Evolutionary conservation across 1,140 invertebrate genomes (phyloP), one percentile per base, ranked within the genome.

Genomic region (Drosophila bifasciata): DNA sequence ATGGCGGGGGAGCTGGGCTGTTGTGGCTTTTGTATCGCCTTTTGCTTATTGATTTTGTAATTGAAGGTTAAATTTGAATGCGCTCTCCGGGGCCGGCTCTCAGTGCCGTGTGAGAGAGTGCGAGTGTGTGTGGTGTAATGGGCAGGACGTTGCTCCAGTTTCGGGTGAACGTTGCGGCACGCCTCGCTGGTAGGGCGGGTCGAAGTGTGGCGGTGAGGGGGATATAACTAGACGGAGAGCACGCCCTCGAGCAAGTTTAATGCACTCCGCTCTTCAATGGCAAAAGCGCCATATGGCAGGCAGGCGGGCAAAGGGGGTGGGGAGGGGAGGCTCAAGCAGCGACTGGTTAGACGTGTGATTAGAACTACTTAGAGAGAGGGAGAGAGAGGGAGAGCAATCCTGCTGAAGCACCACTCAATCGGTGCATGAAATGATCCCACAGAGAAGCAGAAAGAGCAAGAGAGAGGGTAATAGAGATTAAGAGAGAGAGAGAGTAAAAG

Each of bases 31-130:
- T n/a, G n/a, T n/a, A n/a, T 15, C 57, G 48, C 57, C 21, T 78
- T 70, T 70, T 84, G 66, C 71, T 49, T 84, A 84, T 84, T 84
- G 80, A 84, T 79, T 84, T 71, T 64, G 48, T 70, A 85, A 85
- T 76, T 76, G 80, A 85, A 84, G 76, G 71, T 66, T 79, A 69
- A 62, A 76, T 85, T 76, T 85, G 66, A 79, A 76, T 67, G 76
- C 64, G 46, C 55, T 63, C 40, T n/a, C n/a, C n/a, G n/a, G n/a
- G n/a, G n/a, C n/a, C 43, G 16, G 51, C 60, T 32, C 41, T 9
- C 28, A 13, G 11, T 13, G 32, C 28, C 32, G 32, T 36, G 46
- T 17, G 19, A 13, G 19, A 25, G 19, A 13, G 19, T 5, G 55
- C 4, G 19, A 39, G 23, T 41, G 43, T 62, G 28, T 36, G 40